These are phyloP conservation scores for Drosophila pseudotalamancana DNA, from an alignment of 2,888 invertebrate genomes.

Conservation along the genomic window DNA sequence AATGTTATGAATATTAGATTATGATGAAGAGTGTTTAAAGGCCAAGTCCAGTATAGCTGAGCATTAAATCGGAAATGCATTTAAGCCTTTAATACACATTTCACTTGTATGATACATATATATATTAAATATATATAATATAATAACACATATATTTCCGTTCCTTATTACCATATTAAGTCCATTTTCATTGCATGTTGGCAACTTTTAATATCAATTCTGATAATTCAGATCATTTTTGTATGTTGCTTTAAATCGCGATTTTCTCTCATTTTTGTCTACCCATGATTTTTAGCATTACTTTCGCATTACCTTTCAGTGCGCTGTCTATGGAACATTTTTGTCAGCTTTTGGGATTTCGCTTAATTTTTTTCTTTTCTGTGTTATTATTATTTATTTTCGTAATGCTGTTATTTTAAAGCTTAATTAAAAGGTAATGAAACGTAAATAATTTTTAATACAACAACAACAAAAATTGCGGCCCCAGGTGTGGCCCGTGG, in stretches of 20 bases:
- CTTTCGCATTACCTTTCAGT: neutral
- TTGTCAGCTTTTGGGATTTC: slow-evolving; percentile 13
- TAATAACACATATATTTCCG: too few species aligned
- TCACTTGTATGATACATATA: neutral
- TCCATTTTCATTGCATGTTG: too few species aligned
- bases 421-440: slow-evolving; percentile 65
- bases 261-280: neutral
- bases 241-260: neutral
- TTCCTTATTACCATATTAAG: too few species aligned
- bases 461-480: neutral
- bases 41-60: neutral
- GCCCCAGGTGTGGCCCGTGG: slow-evolving; percentile 17
- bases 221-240: too few species aligned
- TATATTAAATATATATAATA: too few species aligned
- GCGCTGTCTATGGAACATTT: slow-evolving; percentile 3
- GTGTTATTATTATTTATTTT: slow-evolving; percentile 42
- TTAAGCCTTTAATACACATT: too few species aligned
- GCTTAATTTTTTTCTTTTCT: slow-evolving; percentile 3
- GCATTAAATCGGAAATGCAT: too few species aligned
- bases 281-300: neutral
- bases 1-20: too few species aligned
- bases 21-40: too few species aligned
- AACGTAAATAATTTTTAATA: slow-evolving; percentile 63
- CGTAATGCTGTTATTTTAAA: slow-evolving; percentile 55
- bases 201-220: too few species aligned